Evolutionary conservation across 1,140 invertebrate species (phyloP).

Genomic region (Daktulosphaira vitifoliae): DNA sequence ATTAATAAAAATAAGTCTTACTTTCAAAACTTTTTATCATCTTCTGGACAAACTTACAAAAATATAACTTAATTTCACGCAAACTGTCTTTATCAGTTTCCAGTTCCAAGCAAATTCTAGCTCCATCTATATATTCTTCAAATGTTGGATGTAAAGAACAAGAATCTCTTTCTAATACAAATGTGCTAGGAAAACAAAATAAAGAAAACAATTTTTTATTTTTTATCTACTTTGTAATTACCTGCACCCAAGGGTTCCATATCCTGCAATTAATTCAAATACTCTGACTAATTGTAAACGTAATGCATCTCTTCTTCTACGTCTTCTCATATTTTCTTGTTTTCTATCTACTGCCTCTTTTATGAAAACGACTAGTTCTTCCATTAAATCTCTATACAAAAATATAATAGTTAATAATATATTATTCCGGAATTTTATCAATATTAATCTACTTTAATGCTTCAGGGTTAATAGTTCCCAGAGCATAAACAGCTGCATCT

Average conservation of each 20-base stretch:
- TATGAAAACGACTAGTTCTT: conserved; percentile 83
- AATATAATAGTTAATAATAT: not conserved
- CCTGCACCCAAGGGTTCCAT: conserved; percentile 84
- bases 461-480: conserved; percentile 85
- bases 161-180: conserved; percentile 72
- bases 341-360: conserved; percentile 96
- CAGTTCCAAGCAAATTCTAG: conserved; percentile 78
- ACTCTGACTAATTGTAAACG: conserved; percentile 82
- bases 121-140: conserved; percentile 92
- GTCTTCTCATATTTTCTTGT: conserved; percentile 87
- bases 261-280: conserved; percentile 83
- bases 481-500: conserved; percentile 83
- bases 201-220: not conserved
- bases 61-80: conserved; percentile 81
- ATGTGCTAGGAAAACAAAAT: conserved; percentile 51
- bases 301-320: conserved; percentile 83
- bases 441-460: conserved; percentile 70
- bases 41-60: conserved; percentile 87
- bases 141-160: conserved; percentile 76
- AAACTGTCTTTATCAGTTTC: conserved; percentile 82
- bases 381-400: conserved; percentile 78
- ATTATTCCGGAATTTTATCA: not conserved
- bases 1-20: too few species aligned
- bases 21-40: conserved; percentile 85
- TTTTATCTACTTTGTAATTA: conserved; percentile 42